These are phyloP conservation scores for Hirudinaria manillensis DNA, from an alignment of 2,888 invertebrate genomes.

Conservation along the genomic window DNA sequence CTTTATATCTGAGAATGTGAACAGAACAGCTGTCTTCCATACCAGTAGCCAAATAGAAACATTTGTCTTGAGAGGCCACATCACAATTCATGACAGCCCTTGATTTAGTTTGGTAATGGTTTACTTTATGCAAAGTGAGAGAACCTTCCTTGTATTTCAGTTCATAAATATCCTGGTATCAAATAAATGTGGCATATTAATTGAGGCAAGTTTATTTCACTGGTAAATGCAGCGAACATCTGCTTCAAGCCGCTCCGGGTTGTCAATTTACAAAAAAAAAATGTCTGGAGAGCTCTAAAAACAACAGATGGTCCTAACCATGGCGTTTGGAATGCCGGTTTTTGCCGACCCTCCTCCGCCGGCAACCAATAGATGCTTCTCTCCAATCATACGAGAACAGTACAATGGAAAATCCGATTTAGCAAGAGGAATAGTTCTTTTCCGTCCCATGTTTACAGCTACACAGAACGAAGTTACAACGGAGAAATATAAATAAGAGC, in stretches of 20 bases:
- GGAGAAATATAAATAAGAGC: constrained; percentile 7
- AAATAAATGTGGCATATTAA: constrained; percentile 43
- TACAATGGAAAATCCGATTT: constrained; percentile 70
- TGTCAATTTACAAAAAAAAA: neutral
- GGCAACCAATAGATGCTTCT: constrained; percentile 86
- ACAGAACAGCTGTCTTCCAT: constrained; percentile 70
- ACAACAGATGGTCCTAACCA: constrained; percentile 58
- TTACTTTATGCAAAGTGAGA: constrained; percentile 61
- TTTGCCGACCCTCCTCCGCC: constrained; percentile 95
- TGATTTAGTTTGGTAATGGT: constrained; percentile 71
- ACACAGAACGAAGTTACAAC: neutral
- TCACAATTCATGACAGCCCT: constrained; percentile 78
- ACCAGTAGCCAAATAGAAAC: constrained; percentile 76
- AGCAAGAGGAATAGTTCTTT: constrained; percentile 41
- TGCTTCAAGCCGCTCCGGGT: too few species aligned
- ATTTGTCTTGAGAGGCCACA: constrained; percentile 67
- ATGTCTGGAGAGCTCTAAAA: neutral
- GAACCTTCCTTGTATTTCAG: constrained; percentile 66
- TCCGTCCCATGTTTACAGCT: constrained; percentile 7
- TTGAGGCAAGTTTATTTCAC: neutral
- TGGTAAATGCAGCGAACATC: too few species aligned
- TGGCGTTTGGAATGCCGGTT: constrained; percentile 93
- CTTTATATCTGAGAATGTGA: constrained; percentile 49
- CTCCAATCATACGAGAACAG: constrained; percentile 79
- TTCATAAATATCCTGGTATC: constrained; percentile 79